A percentile compares a stretch with the other conserved stretches of the same genome.
phyloP scores from a whole-genome alignment of 1,140 invertebrate species.

The Vollenhovia emeryi region DNA sequence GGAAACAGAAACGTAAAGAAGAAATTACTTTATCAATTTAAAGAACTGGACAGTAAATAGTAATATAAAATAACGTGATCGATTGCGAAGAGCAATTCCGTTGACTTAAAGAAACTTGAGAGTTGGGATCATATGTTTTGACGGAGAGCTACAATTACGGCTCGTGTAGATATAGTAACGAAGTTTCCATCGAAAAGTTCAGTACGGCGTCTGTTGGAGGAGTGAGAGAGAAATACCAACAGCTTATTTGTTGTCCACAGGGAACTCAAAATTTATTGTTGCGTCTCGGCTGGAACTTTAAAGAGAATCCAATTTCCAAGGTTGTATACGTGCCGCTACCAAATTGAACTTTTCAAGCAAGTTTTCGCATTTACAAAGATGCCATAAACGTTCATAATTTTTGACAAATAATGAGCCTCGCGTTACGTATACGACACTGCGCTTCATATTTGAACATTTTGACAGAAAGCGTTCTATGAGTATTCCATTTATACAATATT shows the following conservation, averaged over 20 bases:
- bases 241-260: conserved; percentile 26
- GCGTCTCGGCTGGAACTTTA: not conserved
- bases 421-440: not conserved
- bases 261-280: conserved; percentile 6
- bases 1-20: not conserved
- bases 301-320: conserved; percentile 10
- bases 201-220: not conserved
- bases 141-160: conserved; percentile 1
- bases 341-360: not conserved
- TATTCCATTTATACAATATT: not conserved
- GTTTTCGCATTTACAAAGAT: not conserved
- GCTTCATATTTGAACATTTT: not conserved
- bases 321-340: not conserved
- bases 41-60: not conserved
- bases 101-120: conserved; percentile 1
- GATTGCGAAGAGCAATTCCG: not conserved
- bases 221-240: not conserved
- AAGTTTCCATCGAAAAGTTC: conserved; percentile 28
- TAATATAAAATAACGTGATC: not conserved
- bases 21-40: not conserved
- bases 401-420: not conserved
- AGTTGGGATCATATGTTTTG: not conserved
- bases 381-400: not conserved
- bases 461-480: not conserved
- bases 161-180: not conserved